Base-by-base conservation (phyloP, 2,113 vertebrate genomes). In the Amphiprion percula region DNA sequence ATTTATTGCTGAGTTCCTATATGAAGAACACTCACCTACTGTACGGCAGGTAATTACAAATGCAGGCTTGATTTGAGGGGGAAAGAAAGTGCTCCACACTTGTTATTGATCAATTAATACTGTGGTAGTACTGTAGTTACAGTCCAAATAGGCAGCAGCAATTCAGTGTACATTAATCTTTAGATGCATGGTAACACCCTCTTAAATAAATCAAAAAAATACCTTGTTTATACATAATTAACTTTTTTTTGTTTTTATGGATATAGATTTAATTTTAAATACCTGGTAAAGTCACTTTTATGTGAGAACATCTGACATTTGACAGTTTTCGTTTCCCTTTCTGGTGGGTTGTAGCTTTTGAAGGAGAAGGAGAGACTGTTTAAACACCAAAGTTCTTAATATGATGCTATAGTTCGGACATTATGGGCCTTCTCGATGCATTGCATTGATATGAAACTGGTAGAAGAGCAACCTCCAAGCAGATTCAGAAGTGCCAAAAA, bases 21-120 rank as follows among this genome's bases (percentile, higher is more conserved):
- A 85, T 72, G 70, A 85, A 87, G 72, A 89, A 88, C 78, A 65
- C 75, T 63, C 64, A 74, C 74, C 67, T 54, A 68, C 81, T 85
- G 79, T 78, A 67, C 46, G 65, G 87, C 80, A 65, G 76, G 54
- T 78, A 83, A 88, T 90, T 92, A 82, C 76, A 76, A 82, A 89
- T 67, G 59, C 37, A 12, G 77, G 56, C 85, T 83, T 92, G 84
- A 94, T 91, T 91, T 87, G 84, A 66, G n/a, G 61, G 2, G 4
- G 64, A 64, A 69, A 24, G 64, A 81, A 74, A 60, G 16, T 4
- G 60, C 74, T 39, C 23, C 66, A 33, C 58, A 76, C 59, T 74
- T 73, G 80, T 86, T 82, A 85, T 83, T 69, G 62, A 86, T 87
- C 62, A 65, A 67, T 86, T 84, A 74, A 86, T 80, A 64, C 80